phyloP scores from a whole-genome alignment of 2,888 invertebrate genomes.

The Pherbina coryleti region DNA sequence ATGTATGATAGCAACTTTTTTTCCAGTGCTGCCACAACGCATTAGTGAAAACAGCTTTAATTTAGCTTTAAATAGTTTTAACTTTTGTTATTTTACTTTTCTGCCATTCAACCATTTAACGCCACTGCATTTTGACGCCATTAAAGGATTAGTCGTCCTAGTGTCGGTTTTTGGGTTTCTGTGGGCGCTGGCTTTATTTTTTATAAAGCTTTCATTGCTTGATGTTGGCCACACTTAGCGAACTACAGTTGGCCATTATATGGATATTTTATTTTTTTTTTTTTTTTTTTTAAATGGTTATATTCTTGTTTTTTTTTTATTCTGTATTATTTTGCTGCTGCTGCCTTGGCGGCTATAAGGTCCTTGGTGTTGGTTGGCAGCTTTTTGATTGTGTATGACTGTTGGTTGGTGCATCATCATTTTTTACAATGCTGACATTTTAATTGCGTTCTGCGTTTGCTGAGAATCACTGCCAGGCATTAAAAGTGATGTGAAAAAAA shows the following conservation, averaged over 20 bases:
- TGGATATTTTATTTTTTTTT: not conserved
- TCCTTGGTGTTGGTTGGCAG: not conserved
- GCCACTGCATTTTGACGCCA: constrained; percentile 30
- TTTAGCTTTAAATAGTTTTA: constrained; percentile 57
- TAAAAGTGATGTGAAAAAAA: constrained; percentile 29
- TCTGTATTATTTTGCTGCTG: not conserved
- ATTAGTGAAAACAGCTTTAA: constrained; percentile 50
- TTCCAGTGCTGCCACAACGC: constrained; percentile 17
- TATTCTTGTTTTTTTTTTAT: not conserved
- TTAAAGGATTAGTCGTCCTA: constrained; percentile 42
- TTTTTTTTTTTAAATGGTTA: too few species aligned
- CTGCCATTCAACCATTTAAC: not conserved
- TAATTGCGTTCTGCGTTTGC: constrained; percentile 51
- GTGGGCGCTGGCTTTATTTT: not conserved
- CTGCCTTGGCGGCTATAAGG: not conserved
- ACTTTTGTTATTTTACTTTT: constrained; percentile 4
- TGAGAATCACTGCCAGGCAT: constrained; percentile 45
- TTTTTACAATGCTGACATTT: constrained; percentile 52
- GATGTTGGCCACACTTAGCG: not conserved
- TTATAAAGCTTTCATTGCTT: not conserved
- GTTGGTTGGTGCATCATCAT: constrained; percentile 29
- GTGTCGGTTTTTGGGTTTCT: not conserved
- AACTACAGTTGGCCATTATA: constrained; percentile 1
- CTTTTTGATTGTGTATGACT: constrained; percentile 6
- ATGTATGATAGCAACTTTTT: not conserved